A percentile compares a stretch with the other conserved stretches of the same genome.
These are phyloP conservation scores for Venustaconcha ellipsiformis DNA, from an alignment of 1,140 invertebrate genomes.

Conservation along the genomic window DNA sequence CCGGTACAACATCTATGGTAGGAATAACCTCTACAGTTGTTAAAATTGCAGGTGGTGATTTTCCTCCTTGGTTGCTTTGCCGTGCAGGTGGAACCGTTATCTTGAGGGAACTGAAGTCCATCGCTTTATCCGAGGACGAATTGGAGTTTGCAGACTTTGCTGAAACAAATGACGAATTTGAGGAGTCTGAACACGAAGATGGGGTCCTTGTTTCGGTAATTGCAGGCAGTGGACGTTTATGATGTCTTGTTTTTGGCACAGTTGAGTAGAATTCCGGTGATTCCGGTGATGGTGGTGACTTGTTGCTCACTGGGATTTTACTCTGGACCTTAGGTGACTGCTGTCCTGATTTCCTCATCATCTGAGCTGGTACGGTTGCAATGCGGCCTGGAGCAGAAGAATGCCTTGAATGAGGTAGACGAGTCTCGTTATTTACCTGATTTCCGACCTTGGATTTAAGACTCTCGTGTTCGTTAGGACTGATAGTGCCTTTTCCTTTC, in stretches of 20 bases:
- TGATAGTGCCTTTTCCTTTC: constrained; percentile 47
- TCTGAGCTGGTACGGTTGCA: constrained; percentile 57
- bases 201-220: constrained; percentile 54
- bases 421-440: constrained; percentile 20
- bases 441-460: constrained; percentile 41
- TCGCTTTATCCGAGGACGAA: constrained; percentile 16
- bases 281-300: not conserved
- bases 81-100: constrained; percentile 16
- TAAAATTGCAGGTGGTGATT: not conserved
- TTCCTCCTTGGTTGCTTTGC: constrained; percentile 1
- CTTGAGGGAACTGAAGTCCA: constrained; percentile 25
- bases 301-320: constrained; percentile 1
- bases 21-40: constrained; percentile 15
- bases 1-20: constrained; percentile 3
- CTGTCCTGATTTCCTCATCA: constrained; percentile 9
- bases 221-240: constrained; percentile 43
- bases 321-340: constrained; percentile 7
- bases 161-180: constrained; percentile 17
- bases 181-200: constrained; percentile 47
- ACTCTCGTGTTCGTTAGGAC: constrained; percentile 26
- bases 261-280: constrained; percentile 29
- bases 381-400: constrained; percentile 60
- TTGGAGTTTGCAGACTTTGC: not conserved
- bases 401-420: constrained; percentile 30
- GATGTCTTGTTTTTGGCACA: constrained; percentile 30